Conservation (phyloP, 2,797 vertebrate species). For the Peromyscus melanophrys region DNA sequence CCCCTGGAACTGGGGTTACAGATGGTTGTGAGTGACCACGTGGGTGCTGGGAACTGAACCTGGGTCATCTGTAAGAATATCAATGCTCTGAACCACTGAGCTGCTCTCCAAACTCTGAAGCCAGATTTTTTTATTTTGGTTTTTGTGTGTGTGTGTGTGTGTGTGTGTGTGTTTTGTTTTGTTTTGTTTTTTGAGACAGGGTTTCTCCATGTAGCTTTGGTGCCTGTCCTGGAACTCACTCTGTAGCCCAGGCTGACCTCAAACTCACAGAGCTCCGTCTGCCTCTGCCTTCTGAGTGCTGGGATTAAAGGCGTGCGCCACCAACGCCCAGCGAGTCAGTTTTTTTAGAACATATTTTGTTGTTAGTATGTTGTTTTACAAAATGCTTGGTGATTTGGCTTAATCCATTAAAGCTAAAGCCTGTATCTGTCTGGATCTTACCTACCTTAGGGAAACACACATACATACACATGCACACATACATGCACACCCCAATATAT, state of each 20-base stretch:
- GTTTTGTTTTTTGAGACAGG: too few species aligned
- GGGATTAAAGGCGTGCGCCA: too few species aligned
- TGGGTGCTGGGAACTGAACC: neutral
- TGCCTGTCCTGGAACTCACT: too few species aligned
- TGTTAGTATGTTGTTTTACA: neutral
- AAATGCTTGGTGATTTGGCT: neutral
- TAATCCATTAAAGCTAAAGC: neutral
- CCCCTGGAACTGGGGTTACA: neutral
- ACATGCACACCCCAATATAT: too few species aligned
- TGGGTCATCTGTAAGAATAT: neutral
- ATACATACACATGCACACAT: neutral
- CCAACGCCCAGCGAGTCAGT: neutral
- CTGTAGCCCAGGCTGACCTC: too few species aligned
- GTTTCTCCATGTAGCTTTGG: too few species aligned
- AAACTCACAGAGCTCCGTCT: too few species aligned
- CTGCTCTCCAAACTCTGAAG: neutral
- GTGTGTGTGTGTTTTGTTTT: too few species aligned
- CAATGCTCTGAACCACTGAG: neutral
- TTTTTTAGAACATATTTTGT: neutral
- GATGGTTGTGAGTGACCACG: neutral
- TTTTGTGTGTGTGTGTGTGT: too few species aligned
- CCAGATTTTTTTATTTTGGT: neutral
- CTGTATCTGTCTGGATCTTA: neutral
- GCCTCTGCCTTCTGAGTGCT: too few species aligned
- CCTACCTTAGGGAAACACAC: neutral